Base-by-base conservation (phyloP, 2,797 vertebrate species). In the Arctocebus calabarensis region DNA sequence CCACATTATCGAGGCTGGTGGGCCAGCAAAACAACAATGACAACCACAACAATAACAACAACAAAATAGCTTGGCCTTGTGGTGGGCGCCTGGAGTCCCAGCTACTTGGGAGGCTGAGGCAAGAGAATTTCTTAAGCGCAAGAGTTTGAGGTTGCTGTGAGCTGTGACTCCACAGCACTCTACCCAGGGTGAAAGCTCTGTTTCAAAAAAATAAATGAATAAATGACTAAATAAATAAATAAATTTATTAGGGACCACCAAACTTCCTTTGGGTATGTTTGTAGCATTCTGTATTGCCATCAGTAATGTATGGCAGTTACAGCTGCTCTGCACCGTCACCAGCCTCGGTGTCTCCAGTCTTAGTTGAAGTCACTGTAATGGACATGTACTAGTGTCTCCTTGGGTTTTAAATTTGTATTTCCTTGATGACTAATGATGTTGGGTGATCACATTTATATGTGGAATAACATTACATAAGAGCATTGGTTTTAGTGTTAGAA, bases 401-500 rank as follows among this genome's bases (percentile, higher is more conserved):
- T 71, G n/a, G 79, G 59, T 52, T 52, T 85, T 96, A 37, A 59
- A 48, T 94, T 86, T 94, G n/a, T 14, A 59, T 88, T 94, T 94
- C 20, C 13, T 14, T 84, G 27, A 62, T 81, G 61, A 93, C 40
- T 82, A 61, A 92, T 43, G 70, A 32, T 40, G 1, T 48, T 29
- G 48, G 37, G 52, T 66, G 48, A 68, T 90, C 27, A 59, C 17
- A 61, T 68, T 90, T 55, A 59, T n/a, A 75, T 43, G 64, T 93
- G 25, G 8, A 83, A 68, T 48, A 66, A 40, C 12, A 73, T 57
- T 91, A 48, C 66, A 40, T 64, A 88, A 79, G 81, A 82, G 11
- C 2, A 16, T 40, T 7, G 11, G 29, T 48, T 73, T 94, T 73
- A n/a, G 23, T 59, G 62, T 64, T 45, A 75, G 59, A 88, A 8